Conservation (phyloP, 2,888 invertebrate species). For the Rhabditoides inermis region DNA sequence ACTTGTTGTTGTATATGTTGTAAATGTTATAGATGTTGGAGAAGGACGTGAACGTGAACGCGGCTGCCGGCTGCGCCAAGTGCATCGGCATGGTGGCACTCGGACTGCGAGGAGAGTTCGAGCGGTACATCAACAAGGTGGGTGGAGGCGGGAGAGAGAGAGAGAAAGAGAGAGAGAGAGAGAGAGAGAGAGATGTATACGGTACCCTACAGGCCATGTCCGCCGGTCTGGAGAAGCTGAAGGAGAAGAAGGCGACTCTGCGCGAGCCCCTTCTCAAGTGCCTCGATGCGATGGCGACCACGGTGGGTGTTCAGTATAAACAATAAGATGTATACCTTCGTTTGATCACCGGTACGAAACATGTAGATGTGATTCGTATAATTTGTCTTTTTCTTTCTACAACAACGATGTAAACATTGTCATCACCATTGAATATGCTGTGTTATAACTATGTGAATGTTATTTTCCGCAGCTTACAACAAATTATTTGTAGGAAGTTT, state of each 20-base stretch:
- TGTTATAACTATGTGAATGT: not conserved
- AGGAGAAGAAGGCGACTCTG: constrained; percentile 87
- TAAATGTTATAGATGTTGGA: constrained; percentile 65
- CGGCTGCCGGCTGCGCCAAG: constrained; percentile 77
- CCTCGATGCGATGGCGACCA: constrained; percentile 75
- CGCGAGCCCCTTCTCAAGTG: constrained; percentile 77
- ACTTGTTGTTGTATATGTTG: not conserved
- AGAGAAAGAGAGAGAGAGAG: no score
- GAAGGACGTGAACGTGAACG: constrained; percentile 88
- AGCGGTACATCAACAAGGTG: constrained; percentile 64
- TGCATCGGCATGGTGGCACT: constrained; percentile 72
- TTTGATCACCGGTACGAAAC: not conserved
- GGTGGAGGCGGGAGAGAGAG: not conserved
- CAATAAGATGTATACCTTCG: not conserved
- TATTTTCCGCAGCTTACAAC: no score
- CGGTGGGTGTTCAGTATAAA: constrained; percentile 57
- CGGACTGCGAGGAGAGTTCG: constrained; percentile 79
- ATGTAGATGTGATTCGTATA: not conserved
- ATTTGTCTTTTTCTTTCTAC: not conserved
- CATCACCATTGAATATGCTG: not conserved
- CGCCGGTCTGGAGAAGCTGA: constrained; percentile 82
- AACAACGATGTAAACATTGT: constrained; percentile 8
- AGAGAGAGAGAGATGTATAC: not conserved
- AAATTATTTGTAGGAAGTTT: no score
- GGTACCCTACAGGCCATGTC: constrained; percentile 40